Base-by-base conservation (phyloP, 1,140 invertebrate species). In the Aphelinus atriplicis region DNA sequence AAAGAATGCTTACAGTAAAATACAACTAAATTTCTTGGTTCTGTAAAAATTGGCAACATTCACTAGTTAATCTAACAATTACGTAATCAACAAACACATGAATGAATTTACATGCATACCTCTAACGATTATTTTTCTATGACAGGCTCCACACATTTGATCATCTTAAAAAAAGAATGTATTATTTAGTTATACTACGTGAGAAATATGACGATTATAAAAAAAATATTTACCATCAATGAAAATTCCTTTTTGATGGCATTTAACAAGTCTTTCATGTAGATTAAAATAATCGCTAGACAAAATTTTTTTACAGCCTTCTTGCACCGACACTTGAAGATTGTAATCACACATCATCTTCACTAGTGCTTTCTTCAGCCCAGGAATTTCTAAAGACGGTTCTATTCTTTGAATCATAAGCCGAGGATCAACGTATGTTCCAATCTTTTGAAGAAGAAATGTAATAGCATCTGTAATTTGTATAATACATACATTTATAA, bases 301-400 rank as follows among this genome's bases (percentile, higher is more conserved):
- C 3, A 97, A 90, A 77, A 97, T 97, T 83, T 94, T 93, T 80
- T 95, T 95, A 82, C 95, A 96, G 0, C 95, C 95, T 85, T 96
- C 94, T 86, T 97, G 92, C 2, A 98, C 91, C 9, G 96, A 94
- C 55, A 97, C 93, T 89, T 98, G 97, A 53, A 98, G 88, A 85
- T 96, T 96, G 84, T 97, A 98, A 85, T 99, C 97, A 82, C 95
- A 94, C 85, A 99, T 92, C 91, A 99, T 97, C 88, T 98, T 98
- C 0, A 97, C 94, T 3, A 99, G 88, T 3, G 96, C 95, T 81
- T 96, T 93, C 78, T 97, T 93, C 1, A 99, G 86, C 10, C 96
- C 95, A 63, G 95, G 95, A 80, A 99, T 97, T 85, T 95, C 90
- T 84, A 96, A 93, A 1, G 92, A 92, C 2, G 92, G 89, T 79